Conservation (phyloP, 2,888 invertebrate species). For the Spatulosminthurus flaviceps region DNA sequence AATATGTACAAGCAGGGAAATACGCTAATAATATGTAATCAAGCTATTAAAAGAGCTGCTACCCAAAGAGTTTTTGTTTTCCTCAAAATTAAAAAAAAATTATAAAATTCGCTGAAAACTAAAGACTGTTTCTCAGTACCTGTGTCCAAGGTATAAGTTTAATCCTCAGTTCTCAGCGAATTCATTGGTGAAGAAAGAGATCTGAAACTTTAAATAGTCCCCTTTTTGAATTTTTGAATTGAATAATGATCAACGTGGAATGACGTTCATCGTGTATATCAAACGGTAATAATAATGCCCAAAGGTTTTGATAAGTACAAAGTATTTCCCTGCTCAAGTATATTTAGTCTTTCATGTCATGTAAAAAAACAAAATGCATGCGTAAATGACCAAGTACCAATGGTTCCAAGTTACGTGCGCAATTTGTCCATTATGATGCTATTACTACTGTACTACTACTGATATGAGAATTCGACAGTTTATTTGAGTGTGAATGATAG, state of each 20-base stretch:
- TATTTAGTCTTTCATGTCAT: conserved; percentile 62
- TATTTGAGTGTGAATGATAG: conserved; percentile 19
- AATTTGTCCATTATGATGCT: conserved; percentile 33
- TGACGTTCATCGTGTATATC: too few species aligned
- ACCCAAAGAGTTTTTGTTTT: not conserved
- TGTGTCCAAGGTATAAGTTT: conserved; percentile 36
- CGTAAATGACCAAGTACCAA: conserved; percentile 43
- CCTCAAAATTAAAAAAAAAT: not conserved
- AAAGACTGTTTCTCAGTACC: conserved; percentile 39
- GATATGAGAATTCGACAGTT: not conserved
- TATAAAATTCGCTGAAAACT: conserved; percentile 33
- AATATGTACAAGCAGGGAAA: conserved; percentile 45
- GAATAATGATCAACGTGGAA: not conserved
- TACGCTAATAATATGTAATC: conserved; percentile 21
- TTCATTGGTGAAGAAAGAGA: not conserved
- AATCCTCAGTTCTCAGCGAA: conserved; percentile 34
- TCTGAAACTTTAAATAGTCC: not conserved
- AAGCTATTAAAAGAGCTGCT: conserved; percentile 21
- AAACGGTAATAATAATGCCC: not conserved
- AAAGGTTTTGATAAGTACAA: conserved; percentile 22
- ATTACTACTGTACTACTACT: conserved; percentile 24
- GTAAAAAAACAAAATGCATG: conserved; percentile 50
- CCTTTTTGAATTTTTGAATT: conserved; percentile 23
- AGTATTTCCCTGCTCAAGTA: conserved; percentile 63
- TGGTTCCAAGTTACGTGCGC: conserved; percentile 33